Evolutionary conservation across 1,140 invertebrate genomes (phyloP).

Genomic region (Scaptomyza graminum): DNA sequence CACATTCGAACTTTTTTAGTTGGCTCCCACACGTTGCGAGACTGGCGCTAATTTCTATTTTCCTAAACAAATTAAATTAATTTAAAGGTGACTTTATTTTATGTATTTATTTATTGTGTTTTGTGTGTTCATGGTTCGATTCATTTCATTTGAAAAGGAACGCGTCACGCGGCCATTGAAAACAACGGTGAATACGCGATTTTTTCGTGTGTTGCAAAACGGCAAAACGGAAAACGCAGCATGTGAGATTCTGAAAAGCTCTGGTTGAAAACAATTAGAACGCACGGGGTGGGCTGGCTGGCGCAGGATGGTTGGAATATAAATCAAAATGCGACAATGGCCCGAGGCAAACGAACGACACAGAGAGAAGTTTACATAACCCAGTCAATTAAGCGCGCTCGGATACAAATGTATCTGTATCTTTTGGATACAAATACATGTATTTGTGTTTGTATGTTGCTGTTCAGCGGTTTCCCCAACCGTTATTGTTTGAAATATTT

Average conservation of each 20-base stretch:
- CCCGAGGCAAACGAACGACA: slow-evolving; percentile 12
- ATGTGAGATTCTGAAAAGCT: slow-evolving; percentile 40
- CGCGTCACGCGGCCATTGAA: slow-evolving; percentile 36
- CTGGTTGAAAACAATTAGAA: slow-evolving; percentile 31
- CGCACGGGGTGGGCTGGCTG: slow-evolving; percentile 25
- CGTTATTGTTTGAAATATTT: slow-evolving; percentile 40
- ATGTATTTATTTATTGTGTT: slow-evolving; percentile 29
- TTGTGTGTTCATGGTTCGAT: slow-evolving; percentile 72
- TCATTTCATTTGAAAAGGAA: slow-evolving; percentile 59
- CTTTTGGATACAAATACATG: background rate
- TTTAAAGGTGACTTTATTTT: slow-evolving; percentile 38
- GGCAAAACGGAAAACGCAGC: slow-evolving; percentile 37
- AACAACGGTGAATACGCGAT: slow-evolving; percentile 34
- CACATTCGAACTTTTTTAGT: slow-evolving; percentile 23
- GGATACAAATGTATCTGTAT: slow-evolving; percentile 21
- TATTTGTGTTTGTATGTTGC: slow-evolving; percentile 22
- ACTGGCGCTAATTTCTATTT: slow-evolving; percentile 60
- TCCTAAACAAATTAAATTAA: slow-evolving; percentile 65
- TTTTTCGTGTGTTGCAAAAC: slow-evolving; percentile 39
- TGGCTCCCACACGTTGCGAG: slow-evolving; percentile 36
- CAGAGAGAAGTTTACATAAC: slow-evolving; percentile 73
- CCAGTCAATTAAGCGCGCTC: slow-evolving; percentile 64
- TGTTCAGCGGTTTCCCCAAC: slow-evolving; percentile 42
- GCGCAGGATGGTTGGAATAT: slow-evolving; percentile 73
- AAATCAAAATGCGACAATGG: slow-evolving; percentile 78